A percentile compares a stretch with the other conserved stretches of the same genome.
These are phyloP conservation scores for Phania funesta DNA, from an alignment of 2,888 invertebrate species.

Conservation along the genomic window DNA sequence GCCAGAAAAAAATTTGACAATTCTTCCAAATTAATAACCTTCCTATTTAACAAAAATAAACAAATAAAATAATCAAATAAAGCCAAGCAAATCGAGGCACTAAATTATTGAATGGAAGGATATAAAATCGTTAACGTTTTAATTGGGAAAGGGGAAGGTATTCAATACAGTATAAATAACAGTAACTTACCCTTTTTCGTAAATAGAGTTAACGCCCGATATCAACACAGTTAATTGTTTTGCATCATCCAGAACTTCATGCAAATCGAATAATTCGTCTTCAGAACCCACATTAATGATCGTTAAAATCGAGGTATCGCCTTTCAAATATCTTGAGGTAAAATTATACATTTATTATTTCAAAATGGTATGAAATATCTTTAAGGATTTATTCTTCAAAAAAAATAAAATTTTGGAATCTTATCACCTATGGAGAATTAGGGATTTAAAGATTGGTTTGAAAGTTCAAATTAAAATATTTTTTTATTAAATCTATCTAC, in stretches of 20 bases:
- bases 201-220: conserved; percentile 81
- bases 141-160: neutral
- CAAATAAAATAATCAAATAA: conserved; percentile 29
- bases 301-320: conserved; percentile 80
- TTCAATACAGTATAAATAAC: neutral
- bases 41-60: conserved; percentile 67
- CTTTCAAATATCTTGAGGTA: conserved; percentile 65
- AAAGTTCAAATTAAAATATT: too few species aligned
- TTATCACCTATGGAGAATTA: too few species aligned
- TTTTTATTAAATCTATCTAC: too few species aligned
- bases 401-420: too few species aligned
- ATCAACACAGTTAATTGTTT: conserved; percentile 81
- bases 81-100: conserved; percentile 7
- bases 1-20: conserved; percentile 68
- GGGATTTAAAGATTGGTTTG: too few species aligned
- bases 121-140: neutral
- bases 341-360: neutral
- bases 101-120: neutral
- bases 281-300: conserved; percentile 83
- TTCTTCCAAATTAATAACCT: conserved; percentile 69
- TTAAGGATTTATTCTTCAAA: too few species aligned
- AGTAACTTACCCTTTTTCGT: conserved; percentile 81
- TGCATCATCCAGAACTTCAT: conserved; percentile 80
- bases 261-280: conserved; percentile 82
- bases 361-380: neutral